Evolutionary conservation across 2,888 invertebrate species (phyloP).

Genomic region (Dicranocentrus wangi): DNA sequence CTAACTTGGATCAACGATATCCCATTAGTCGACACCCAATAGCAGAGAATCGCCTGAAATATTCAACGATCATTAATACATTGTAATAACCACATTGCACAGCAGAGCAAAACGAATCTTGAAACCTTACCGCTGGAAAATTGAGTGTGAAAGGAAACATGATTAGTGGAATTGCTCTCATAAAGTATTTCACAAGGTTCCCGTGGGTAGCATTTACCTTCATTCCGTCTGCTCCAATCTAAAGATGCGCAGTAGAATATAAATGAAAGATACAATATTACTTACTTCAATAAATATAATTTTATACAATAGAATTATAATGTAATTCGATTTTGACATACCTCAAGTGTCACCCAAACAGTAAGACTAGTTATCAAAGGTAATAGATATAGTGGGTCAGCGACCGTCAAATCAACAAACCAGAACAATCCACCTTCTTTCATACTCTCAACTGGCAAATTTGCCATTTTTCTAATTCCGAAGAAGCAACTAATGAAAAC

Average conservation of each 20-base stretch:
- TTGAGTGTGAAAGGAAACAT: constrained; percentile 90
- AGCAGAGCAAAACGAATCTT: too few relatives aligned
- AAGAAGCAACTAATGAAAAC: constrained; percentile 94
- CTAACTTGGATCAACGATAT: constrained; percentile 88
- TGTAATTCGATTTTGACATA: constrained; percentile 73
- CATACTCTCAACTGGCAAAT: constrained; percentile 92
- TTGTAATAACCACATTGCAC: too few relatives aligned
- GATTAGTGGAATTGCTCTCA: constrained; percentile 85
- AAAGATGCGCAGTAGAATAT: neutral
- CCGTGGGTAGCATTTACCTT: constrained; percentile 76
- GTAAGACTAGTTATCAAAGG: constrained; percentile 90
- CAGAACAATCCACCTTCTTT: constrained; percentile 90
- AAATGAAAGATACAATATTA: neutral
- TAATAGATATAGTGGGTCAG: constrained; percentile 91
- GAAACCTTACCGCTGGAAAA: constrained; percentile 83
- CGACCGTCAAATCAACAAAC: constrained; percentile 92
- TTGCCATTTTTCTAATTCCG: constrained; percentile 90
- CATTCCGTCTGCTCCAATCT: constrained; percentile 85
- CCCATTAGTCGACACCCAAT: constrained; percentile 92
- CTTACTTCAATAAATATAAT: too few relatives aligned
- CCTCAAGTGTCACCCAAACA: constrained; percentile 87
- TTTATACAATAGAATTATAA: too few relatives aligned
- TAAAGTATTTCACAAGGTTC: constrained; percentile 82
- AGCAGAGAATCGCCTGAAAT: constrained; percentile 84
- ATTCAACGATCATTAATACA: neutral